Conservation (phyloP, 2,888 invertebrate genomes). For the Unio delphinus region DNA sequence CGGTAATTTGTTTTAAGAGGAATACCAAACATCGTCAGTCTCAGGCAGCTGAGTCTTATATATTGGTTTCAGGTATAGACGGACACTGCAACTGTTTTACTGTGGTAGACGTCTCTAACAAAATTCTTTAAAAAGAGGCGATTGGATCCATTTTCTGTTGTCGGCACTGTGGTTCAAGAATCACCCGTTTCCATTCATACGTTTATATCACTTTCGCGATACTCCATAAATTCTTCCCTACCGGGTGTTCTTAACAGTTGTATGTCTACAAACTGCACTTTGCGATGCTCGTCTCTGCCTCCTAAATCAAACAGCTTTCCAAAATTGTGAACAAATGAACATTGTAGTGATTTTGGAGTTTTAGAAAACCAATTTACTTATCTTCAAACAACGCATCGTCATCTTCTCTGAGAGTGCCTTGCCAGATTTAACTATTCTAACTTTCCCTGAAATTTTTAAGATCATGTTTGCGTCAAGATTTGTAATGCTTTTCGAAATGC, state of each 20-base stretch:
- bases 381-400: background rate
- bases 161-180: background rate
- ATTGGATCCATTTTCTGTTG: background rate
- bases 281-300: background rate
- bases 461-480: too few species aligned
- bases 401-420: too few species aligned
- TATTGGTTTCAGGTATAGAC: too few species aligned
- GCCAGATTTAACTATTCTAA: too few species aligned
- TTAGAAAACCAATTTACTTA: background rate
- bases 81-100: too few species aligned
- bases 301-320: background rate
- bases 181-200: background rate
- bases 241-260: background rate
- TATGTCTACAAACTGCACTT: background rate
- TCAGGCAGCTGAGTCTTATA: too few species aligned
- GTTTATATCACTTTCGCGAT: background rate
- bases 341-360: background rate
- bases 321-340: background rate
- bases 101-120: background rate
- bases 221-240: background rate
- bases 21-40: too few species aligned
- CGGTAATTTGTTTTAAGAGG: too few species aligned
- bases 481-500: too few species aligned
- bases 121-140: background rate
- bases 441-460: too few species aligned